Percentiles rank a stretch among this genome's conserved stretches.
These are phyloP conservation scores for Euura lappo DNA, from an alignment of 1,140 invertebrate genomes.

Conservation along the genomic window DNA sequence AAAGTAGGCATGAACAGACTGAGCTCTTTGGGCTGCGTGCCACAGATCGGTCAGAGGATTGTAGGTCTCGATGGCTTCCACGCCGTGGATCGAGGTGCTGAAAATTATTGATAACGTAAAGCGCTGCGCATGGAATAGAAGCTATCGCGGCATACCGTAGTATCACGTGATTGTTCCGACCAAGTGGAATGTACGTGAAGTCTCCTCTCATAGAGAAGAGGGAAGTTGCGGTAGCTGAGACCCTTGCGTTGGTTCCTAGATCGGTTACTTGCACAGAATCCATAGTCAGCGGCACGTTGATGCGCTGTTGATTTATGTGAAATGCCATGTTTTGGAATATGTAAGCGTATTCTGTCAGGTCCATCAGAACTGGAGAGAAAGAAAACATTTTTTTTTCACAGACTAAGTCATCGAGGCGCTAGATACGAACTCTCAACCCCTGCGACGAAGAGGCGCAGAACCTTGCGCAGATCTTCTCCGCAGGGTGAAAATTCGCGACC, in stretches of 20 bases:
- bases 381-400: conserved; percentile 39
- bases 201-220: conserved; percentile 64
- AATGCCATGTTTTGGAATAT: conserved; percentile 60
- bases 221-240: conserved; percentile 58
- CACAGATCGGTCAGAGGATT: conserved; percentile 66
- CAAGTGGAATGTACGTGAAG: conserved; percentile 56
- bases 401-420: conserved; percentile 22
- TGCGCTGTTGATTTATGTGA: conserved; percentile 61
- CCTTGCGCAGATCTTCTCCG: no score
- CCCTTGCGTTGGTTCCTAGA: conserved; percentile 62
- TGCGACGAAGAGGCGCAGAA: no score
- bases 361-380: conserved; percentile 49
- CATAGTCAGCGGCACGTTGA: conserved; percentile 58
- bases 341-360: conserved; percentile 47
- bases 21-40: conserved; percentile 64
- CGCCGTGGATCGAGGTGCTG: conserved; percentile 65
- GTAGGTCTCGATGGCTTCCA: conserved; percentile 63
- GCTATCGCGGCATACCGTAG: conserved; percentile 51
- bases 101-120: conserved; percentile 1
- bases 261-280: conserved; percentile 60
- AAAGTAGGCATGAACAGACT: conserved; percentile 65
- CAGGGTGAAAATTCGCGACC: conserved; percentile 8
- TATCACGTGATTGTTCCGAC: conserved; percentile 65
- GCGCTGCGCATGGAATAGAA: conserved; percentile 11
- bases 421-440: not conserved